Base-by-base conservation (phyloP, 2,888 invertebrate species). In the Slavum lentiscoides region DNA sequence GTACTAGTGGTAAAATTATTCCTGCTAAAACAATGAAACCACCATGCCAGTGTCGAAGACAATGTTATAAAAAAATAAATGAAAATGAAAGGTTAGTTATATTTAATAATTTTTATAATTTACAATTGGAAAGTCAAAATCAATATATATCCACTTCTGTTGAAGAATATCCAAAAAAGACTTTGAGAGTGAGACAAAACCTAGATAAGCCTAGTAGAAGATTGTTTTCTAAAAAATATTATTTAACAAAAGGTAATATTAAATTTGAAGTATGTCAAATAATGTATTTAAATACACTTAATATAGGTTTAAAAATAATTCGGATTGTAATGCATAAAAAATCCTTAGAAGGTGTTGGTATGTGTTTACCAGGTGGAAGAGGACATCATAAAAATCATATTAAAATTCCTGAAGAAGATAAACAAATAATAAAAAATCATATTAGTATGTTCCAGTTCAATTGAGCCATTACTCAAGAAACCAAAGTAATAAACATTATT, bases 391-490 rank as follows among this genome's bases (percentile, higher is more conserved):
- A 7, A 13, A 68, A 68, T 9, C 49, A 68, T 49, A 11, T 13
- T 11, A 43, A 49, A n/a, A 8, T 23, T 8, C 17, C 49, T 68
- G 68, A 68, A 21, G 13, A 43, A 8, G 68, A 68, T 21, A 68
- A 68, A 68, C 6, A 68, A 11, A 68, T 49, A 6, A 68, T 68
- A 49, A n/a, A 21, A 21, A 17, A 68, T 15, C 68, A 68, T 53
- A 68, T 68, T 9, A 68, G 21, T 21, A 68, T 68, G 68, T 68
- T 68, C 17, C 9, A 4, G 21, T n/a, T 21, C n/a, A n/a, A n/a
- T n/a, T n/a, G n/a, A 49, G 67, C 8, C 67, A 67, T 49, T 67
- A 67, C 21, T 67, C 49, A 49, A 67, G 67, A 67, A 67, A 67
- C 49, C 39, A 67, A 6, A n/a, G n/a, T n/a, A 43, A 49, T 49